Percentiles rank a stretch among this genome's conserved stretches.
Evolutionary conservation across 2,888 invertebrate species (phyloP).

Genomic region (Drosophila helvetica): DNA sequence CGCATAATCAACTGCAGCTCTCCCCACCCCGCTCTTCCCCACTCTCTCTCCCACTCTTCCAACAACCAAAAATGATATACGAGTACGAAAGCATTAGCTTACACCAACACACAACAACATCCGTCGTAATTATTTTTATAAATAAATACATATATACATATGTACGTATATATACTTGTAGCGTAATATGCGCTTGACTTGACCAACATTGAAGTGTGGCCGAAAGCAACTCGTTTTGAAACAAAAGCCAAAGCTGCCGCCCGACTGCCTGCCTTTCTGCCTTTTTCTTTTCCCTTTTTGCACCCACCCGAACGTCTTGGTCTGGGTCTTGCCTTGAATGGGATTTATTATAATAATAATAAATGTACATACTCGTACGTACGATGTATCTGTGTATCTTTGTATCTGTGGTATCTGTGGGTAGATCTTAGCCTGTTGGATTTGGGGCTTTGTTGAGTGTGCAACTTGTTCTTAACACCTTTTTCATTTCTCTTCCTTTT

Average conservation of each 20-base stretch:
- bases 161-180: constrained; percentile 2
- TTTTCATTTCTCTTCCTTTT: constrained; percentile 25
- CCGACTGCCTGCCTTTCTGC: constrained; percentile 40
- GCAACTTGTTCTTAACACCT: constrained; percentile 77
- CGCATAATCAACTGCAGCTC: constrained; percentile 57
- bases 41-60: constrained; percentile 63
- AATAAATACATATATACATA: too few species aligned
- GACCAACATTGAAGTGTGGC: constrained; percentile 68
- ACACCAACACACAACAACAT: constrained; percentile 32
- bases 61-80: constrained; percentile 39
- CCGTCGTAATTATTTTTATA: constrained; percentile 27
- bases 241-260: constrained; percentile 65
- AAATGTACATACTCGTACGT: constrained; percentile 26
- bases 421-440: constrained; percentile 36
- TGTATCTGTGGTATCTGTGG: constrained; percentile 32
- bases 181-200: constrained; percentile 61
- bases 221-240: constrained; percentile 60
- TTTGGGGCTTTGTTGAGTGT: constrained; percentile 37
- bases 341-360: constrained; percentile 50
- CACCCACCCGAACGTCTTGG: neutral
- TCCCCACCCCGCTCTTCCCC: constrained; percentile 54
- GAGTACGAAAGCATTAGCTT: constrained; percentile 62
- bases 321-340: constrained; percentile 27
- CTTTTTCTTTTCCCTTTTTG: constrained; percentile 34
- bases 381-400: constrained; percentile 11